Evolutionary conservation across 2,797 vertebrate species (phyloP), one percentile per base, ranked within the genome.

Genomic region (Acropternis orthonyx): DNA sequence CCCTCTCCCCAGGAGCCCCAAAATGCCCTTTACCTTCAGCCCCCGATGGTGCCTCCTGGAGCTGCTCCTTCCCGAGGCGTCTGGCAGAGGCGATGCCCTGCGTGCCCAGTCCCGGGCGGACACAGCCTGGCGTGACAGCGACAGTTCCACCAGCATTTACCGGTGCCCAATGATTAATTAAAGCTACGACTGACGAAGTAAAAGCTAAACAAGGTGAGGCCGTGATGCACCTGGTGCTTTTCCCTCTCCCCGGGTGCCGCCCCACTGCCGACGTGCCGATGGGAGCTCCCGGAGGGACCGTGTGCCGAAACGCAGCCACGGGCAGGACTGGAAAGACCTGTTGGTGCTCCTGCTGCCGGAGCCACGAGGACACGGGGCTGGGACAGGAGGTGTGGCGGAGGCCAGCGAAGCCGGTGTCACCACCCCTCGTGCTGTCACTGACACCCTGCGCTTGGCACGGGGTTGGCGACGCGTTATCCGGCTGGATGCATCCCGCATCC

Each of bases 321-420:
- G 55, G 89, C 61, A 18, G 54, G 88, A 88, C 95, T 54, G 91
- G 95, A 89, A 56, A 34, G 63, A 94, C 94, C 88, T 85, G 92
- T 91, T 4, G 78, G 20, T 82, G 72, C 49, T 14, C 43, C 56
- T 37, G 0, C 54, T 46, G 82, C 30, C 10, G 1, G 44, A 59
- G 78, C 48, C 44, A 28, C 1, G 4, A 41, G 69, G 74, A 32
- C 88, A 85, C 4, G 1, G 85, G 32, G 48, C 46, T 2, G 30
- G 32, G 44, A 26, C 51, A 6, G n/a, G 76, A 76, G 92, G 85
- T 44, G 94, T 37, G 94, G 67, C 18, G 2, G 48, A 27, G 61
- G 52, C 66, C 80, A 34, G 9, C 2, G 1, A 51, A 39, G 82
- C 49, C 9, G 5, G n/a, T 2, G 43, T 56, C 89, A 58, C 89